Base-by-base conservation (phyloP, 1,140 invertebrate genomes). In the Lepidurus apus region DNA sequence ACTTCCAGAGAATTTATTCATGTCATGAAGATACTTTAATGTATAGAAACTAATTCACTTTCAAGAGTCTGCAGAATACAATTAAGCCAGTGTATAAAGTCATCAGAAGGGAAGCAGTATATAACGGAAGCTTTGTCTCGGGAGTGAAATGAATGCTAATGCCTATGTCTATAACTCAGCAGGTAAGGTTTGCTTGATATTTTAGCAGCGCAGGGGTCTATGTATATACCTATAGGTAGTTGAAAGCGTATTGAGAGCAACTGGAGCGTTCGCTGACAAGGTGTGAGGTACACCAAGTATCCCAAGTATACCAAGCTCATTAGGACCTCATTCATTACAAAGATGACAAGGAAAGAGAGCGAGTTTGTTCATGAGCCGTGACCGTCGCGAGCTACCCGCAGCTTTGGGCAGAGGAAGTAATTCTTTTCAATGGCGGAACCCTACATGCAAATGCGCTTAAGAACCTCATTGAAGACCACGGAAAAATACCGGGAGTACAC, bases 401-500 rank as follows among this genome's bases (percentile, higher is more conserved):
- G 53, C 53, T 65, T 65, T 65, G 53, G 53, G 17, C 17, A 21
- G 53, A 65, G 53, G 53, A 21, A 65, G 53, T 65, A 65, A 65
- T 65, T 65, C 53, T n/a, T 34, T 34, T 34, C 34, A 34, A 34
- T 34, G 3, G 34, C 34, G 8, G 53, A 65, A 65, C 53, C 53
- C 53, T 65, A 65, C 53, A 65, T 65, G 17, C 21, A 65, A 65
- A 65, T 65, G 53, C 53, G 53, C 53, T 65, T 65, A 65, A 65
- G 53, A 65, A 65, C 53, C 53, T 65, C 53, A 65, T 65, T 65
- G 4, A 65, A 65, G 53, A 65, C 53, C 53, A 65, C 53, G 13
- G 53, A 65, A 65, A 65, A 65, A 65, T 65, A 65, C 53, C 53
- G 21, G 9, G 17, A 65, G 9, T 7, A 65, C 9, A 34, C 13